Evolutionary conservation across 2,888 invertebrate species (phyloP), one percentile per base, ranked within the genome.

Genomic region (Macropis europaea): DNA sequence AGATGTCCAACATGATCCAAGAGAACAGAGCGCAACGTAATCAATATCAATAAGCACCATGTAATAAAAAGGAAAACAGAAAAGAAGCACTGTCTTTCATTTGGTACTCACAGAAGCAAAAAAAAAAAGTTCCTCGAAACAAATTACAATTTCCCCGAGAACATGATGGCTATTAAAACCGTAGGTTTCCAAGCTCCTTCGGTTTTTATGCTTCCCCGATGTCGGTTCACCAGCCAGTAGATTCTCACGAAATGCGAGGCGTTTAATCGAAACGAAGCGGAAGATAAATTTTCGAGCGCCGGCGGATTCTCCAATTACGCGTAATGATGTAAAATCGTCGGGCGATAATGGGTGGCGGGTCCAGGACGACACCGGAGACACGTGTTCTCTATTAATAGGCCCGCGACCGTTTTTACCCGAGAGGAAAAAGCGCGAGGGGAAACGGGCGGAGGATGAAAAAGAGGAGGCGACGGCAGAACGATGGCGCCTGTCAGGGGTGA

Each of bases 271-370:
- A 60, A 61, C 64, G 64, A 47, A 59, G 40, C 66, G 67, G 53
- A 60, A 50, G 72, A 66, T 62, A 72, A 61, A 71, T 72, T 38
- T n/a, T 54, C 15, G 34, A 7, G 53, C 1, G 26, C 28, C 42
- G 34, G 42, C 22, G 22, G 69, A 69, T 59, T 63, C 79, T 81
- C 85, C 85, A 84, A 85, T 85, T 85, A 85, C 81, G 79, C 73
- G 81, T 85, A 85, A 85, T 84, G 85, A 84, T 84, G 85, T 85
- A 84, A 85, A 85, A 85, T 85, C 78, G 84, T 76, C 66, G 81
- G 75, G 84, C 81, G 84, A 85, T 85, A 85, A 85, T 82, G 82
- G 81, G 73, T 77, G 63, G 60, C 50, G 60, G 64, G 71, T 72
- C 53, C 59, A 59, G 67, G 67, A 57, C 76, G 54, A 68, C 59